Percentiles rank a stretch among this genome's conserved stretches.
These are phyloP conservation scores for Rhyacichthys aspro DNA, from an alignment of 2,797 vertebrate species.

Conservation along the genomic window DNA sequence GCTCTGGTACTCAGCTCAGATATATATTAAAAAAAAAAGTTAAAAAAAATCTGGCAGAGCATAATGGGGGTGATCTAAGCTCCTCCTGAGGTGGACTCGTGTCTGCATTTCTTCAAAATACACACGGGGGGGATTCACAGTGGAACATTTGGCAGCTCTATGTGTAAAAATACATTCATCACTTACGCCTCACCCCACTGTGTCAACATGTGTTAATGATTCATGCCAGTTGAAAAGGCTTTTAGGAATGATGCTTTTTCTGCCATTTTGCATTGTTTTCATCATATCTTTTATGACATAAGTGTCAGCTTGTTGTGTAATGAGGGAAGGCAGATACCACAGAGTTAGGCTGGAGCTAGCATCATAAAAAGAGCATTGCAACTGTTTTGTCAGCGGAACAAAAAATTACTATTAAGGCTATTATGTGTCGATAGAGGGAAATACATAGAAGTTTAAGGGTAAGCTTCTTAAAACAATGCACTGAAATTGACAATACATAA, in stretches of 20 bases:
- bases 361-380: neutral
- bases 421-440: neutral
- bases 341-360: slow-evolving; percentile 16
- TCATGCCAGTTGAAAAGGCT: slow-evolving; percentile 30
- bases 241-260: slow-evolving; percentile 1
- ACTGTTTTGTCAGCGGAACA: neutral
- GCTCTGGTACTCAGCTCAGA: no score
- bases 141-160: slow-evolving; percentile 52
- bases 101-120: slow-evolving; percentile 66
- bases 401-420: neutral
- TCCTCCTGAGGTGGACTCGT: slow-evolving; percentile 60
- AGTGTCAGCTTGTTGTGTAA: slow-evolving; percentile 9
- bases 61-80: slow-evolving; percentile 58
- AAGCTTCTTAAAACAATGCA: no score
- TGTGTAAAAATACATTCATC: slow-evolving; percentile 48
- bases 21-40: no score
- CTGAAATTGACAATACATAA: no score
- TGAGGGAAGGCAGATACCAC: slow-evolving; percentile 15
- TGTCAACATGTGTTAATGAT: slow-evolving; percentile 53
- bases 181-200: slow-evolving; percentile 26
- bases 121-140: slow-evolving; percentile 41
- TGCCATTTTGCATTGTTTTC: slow-evolving; percentile 4
- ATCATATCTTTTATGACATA: neutral
- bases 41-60: slow-evolving; percentile 39
- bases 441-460: no score